Percentiles rank a stretch among this genome's conserved stretches.
These are phyloP conservation scores for Dicyrtoma fusca DNA, from an alignment of 2,888 invertebrate genomes.

Conservation along the genomic window DNA sequence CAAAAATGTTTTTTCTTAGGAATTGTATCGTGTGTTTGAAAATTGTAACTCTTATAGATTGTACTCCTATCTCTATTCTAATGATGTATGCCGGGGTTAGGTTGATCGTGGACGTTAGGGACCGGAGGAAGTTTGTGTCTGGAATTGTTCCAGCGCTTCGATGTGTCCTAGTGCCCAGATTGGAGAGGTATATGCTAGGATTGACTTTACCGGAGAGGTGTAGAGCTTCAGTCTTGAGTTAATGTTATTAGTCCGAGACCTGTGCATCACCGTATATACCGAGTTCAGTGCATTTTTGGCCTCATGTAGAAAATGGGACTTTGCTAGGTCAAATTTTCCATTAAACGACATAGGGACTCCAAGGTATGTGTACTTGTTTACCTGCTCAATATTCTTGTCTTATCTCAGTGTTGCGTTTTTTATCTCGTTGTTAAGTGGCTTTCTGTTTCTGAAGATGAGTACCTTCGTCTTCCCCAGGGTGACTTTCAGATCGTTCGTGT, in stretches of 20 bases:
- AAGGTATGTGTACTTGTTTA: constrained; percentile 8
- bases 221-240: not conserved
- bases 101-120: no score
- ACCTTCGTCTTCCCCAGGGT: constrained; percentile 5
- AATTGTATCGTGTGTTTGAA: no score
- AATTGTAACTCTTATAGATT: no score
- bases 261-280: not conserved
- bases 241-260: not conserved
- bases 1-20: no score
- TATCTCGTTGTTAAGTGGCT: not conserved
- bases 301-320: not conserved
- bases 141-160: no score
- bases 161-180: no score
- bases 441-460: not conserved
- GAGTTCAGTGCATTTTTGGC: not conserved
- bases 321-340: not conserved
- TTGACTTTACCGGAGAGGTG: not conserved
- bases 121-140: no score
- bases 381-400: not conserved
- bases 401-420: not conserved
- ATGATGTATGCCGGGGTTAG: no score
- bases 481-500: not conserved
- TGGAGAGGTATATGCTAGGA: not conserved
- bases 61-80: no score
- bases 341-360: not conserved